phyloP scores from a whole-genome alignment of 2,797 vertebrate species.

The Xenops minutus region DNA sequence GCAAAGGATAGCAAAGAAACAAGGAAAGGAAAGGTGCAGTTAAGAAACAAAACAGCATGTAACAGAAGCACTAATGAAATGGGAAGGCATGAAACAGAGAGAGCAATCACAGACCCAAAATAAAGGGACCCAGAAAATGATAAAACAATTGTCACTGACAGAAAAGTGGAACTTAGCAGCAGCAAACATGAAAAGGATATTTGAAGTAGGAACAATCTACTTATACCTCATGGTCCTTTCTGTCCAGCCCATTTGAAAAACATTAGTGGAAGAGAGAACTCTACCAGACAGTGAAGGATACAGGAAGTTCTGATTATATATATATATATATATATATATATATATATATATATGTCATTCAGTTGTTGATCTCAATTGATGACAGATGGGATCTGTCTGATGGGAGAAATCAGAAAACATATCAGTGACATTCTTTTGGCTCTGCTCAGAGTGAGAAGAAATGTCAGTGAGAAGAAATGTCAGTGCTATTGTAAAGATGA shows the following conservation, averaged over 20 bases:
- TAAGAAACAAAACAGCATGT: background rate
- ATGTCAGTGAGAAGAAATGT: slow-evolving; percentile 34
- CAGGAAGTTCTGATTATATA: background rate
- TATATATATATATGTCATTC: background rate
- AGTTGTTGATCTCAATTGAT: slow-evolving; percentile 18
- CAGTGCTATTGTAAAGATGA: slow-evolving; percentile 29
- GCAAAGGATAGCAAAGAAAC: background rate
- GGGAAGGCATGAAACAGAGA: background rate
- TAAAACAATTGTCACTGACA: background rate
- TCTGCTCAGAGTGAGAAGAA: slow-evolving; percentile 32
- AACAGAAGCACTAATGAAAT: background rate
- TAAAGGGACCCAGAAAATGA: background rate
- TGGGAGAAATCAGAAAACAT: slow-evolving; percentile 25
- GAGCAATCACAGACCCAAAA: background rate
- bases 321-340: background rate
- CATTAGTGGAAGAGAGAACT: background rate
- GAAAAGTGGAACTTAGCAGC: background rate
- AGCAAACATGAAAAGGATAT: background rate
- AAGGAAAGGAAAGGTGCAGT: background rate
- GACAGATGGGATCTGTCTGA: background rate
- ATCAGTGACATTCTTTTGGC: background rate
- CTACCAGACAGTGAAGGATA: background rate
- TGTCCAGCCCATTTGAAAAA: slow-evolving; percentile 20
- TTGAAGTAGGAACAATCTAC: background rate
- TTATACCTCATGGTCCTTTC: background rate